phyloP scores from a whole-genome alignment of 1,140 invertebrate genomes.

The Sycophaga agraensis region DNA sequence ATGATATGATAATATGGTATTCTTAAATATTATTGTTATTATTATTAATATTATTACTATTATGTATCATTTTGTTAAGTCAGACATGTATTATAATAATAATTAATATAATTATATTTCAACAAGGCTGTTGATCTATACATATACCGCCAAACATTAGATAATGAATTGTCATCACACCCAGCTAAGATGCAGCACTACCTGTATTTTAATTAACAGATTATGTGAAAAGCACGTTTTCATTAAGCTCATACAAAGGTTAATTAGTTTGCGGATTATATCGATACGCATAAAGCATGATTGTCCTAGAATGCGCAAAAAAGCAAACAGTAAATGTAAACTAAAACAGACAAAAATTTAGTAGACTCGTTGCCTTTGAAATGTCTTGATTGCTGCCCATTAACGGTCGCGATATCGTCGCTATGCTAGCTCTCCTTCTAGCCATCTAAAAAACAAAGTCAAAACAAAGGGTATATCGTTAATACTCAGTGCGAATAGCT shows the following conservation, averaged over 20 bases:
- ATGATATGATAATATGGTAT: no score
- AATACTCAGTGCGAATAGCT: constrained; percentile 23
- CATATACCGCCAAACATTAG: no score
- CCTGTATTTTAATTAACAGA: no score
- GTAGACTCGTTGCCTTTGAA: constrained; percentile 47
- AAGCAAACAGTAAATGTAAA: no score
- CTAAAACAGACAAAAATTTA: not conserved
- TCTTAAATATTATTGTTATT: no score
- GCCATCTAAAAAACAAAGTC: constrained; percentile 47
- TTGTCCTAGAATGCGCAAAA: not conserved
- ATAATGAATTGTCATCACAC: no score
- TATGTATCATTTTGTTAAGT: no score
- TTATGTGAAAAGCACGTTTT: not conserved
- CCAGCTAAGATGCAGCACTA: no score
- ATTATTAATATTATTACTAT: no score
- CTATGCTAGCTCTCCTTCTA: constrained; percentile 55
- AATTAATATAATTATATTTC: no score
- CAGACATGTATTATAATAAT: no score
- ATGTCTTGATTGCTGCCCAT: constrained; percentile 42
- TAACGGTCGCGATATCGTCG: constrained; percentile 52
- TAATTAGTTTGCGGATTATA: not conserved
- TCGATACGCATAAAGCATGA: not conserved
- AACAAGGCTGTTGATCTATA: no score
- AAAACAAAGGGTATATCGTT: constrained; percentile 13
- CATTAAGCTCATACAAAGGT: not conserved